Evolutionary conservation across 2,888 invertebrate species (phyloP).

Genomic region (Eumacrocentrus americanus): DNA sequence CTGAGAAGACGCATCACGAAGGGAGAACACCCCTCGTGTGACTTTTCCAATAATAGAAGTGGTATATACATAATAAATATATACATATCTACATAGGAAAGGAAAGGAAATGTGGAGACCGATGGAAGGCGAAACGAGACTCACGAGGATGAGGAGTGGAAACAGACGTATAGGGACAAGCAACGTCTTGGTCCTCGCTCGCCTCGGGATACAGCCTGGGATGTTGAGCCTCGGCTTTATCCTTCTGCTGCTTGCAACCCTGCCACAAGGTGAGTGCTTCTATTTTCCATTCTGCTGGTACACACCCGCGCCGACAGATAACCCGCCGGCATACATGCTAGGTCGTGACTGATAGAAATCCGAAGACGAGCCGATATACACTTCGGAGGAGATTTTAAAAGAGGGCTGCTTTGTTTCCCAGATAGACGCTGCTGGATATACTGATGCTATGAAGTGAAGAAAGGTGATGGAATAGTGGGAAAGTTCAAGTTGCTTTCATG

Average conservation of each 20-base stretch:
- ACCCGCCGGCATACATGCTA: too few relatives aligned
- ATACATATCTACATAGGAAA: too few relatives aligned
- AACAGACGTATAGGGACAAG: constrained; percentile 33
- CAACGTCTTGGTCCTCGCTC: constrained; percentile 20
- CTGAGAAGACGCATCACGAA: too few relatives aligned
- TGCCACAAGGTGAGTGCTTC: constrained; percentile 55
- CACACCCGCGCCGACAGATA: too few relatives aligned
- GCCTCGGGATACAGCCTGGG: constrained; percentile 45
- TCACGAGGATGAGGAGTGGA: constrained; percentile 33
- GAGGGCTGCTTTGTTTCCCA: constrained; percentile 9
- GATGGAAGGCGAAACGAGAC: constrained; percentile 22
- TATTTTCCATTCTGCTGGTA: too few relatives aligned
- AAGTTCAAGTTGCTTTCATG: too few relatives aligned
- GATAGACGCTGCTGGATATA: neutral
- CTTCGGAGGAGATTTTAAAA: constrained; percentile 2
- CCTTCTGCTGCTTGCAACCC: constrained; percentile 52
- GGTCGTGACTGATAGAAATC: neutral
- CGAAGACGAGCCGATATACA: neutral
- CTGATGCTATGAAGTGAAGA: too few relatives aligned
- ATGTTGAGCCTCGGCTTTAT: constrained; percentile 47
- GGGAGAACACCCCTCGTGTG: too few relatives aligned
- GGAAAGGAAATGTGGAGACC: too few relatives aligned
- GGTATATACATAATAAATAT: too few relatives aligned
- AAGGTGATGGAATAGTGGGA: neutral
- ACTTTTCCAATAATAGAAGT: too few relatives aligned